Percentiles rank a stretch among this genome's conserved stretches.
Evolutionary conservation across 1,140 invertebrate genomes (phyloP).

Genomic region (Macrotrachela quadricornifera): DNA sequence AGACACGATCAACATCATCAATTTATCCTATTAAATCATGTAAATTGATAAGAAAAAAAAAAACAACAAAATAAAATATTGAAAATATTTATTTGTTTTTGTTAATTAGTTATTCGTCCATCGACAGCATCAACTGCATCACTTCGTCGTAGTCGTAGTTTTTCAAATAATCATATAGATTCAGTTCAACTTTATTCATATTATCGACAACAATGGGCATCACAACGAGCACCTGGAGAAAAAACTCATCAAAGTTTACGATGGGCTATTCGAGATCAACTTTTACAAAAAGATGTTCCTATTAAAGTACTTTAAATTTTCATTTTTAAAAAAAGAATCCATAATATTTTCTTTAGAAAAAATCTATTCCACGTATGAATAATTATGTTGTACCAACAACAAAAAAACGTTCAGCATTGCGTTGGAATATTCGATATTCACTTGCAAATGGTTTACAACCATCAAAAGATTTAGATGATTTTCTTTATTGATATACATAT

Average conservation of each 20-base stretch:
- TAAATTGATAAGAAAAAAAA: too few species aligned
- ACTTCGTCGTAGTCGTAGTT: too few species aligned
- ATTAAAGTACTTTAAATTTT: conserved; percentile 15
- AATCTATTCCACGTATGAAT: conserved; percentile 19
- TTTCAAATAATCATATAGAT: conserved; percentile 10
- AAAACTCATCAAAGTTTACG: conserved; percentile 22
- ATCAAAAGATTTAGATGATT: too few species aligned
- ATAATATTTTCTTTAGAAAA: conserved; percentile 14
- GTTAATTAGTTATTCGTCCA: too few species aligned
- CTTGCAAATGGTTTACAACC: not conserved
- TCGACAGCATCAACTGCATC: too few species aligned
- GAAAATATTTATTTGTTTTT: too few species aligned
- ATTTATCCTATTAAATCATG: too few species aligned
- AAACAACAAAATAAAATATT: too few species aligned
- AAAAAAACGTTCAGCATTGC: conserved; percentile 20
- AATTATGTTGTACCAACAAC: conserved; percentile 22
- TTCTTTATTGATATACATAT: too few species aligned
- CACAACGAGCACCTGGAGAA: conserved; percentile 19
- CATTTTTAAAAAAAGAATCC: not conserved
- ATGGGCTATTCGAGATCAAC: conserved; percentile 25
- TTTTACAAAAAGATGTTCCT: conserved; percentile 21
- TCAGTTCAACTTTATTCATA: conserved; percentile 19
- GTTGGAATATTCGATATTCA: conserved; percentile 20
- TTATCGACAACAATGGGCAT: conserved; percentile 18
- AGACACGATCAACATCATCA: too few species aligned